Evolutionary conservation across 1,140 invertebrate species (phyloP), one percentile per base, ranked within the genome.

Genomic region (Drosophila rhopaloa): DNA sequence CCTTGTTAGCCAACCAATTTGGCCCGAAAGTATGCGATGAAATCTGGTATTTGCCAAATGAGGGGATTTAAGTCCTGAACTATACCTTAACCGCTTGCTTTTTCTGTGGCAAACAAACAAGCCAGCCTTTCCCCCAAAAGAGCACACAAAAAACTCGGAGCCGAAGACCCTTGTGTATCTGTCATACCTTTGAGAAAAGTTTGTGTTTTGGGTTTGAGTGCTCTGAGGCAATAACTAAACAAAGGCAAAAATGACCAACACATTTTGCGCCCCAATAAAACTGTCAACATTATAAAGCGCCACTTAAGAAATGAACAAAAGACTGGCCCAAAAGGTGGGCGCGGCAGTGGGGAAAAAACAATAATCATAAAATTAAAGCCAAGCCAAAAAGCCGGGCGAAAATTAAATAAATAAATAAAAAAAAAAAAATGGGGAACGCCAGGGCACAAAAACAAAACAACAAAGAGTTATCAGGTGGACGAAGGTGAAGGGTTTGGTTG

Each of bases 201-300:
- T 40, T 29, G 13, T 14, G 13, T 44, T 63, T 13, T 24, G 13
- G 29, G 13, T 38, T 27, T 65, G 41, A 13, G 38, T 4, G 7
- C 2, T 38, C 16, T 19, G 27, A 19, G 14, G 53, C 68, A 71
- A 72, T 72, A 72, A 50, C 47, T 47, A 76, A 63, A 74, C 47
- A 76, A 76, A 78, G 57, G 38, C 37, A 35, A 55, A 59, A 86
- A 86, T 82, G 82, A 68, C 79, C 82, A 82, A 73, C 82, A 88
- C 82, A 88, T 88, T 86, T 83, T 76, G 83, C 83, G 79, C 79
- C 65, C 56, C 83, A 86, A 86, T 86, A 86, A 86, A 86, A 88
- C 83, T 86, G 83, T 86, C 83, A 86, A 88, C 83, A 88, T 86
- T 86, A 86, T 86, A 86, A 86, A 88, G 83, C 83, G 83, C 83